Conservation (phyloP, 2,797 vertebrate species). For the Xerus rutilus region DNA sequence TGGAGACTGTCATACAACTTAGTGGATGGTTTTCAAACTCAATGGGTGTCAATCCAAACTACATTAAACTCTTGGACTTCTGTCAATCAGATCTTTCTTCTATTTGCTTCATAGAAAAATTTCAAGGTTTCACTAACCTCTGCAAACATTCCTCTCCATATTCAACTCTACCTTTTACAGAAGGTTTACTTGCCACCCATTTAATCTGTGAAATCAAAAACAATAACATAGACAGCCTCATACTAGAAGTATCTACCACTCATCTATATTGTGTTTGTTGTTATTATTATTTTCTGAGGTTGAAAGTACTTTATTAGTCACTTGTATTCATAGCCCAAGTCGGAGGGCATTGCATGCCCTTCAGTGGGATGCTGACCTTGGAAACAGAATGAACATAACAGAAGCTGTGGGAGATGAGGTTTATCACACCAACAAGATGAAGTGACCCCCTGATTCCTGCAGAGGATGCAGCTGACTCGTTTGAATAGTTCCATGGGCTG, state of each 20-base stretch:
- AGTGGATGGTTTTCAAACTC: not conserved
- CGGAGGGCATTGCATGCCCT: rapidly evolving
- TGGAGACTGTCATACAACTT: not conserved
- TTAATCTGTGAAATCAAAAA: not conserved
- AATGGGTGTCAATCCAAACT: not conserved
- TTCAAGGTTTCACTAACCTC: not conserved
- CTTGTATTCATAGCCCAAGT: no score
- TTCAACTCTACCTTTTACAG: not conserved
- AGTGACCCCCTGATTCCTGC: not conserved
- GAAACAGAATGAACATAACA: not conserved
- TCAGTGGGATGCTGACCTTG: no score
- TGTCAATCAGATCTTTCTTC: not conserved
- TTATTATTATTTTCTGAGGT: no score
- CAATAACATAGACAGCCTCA: not conserved
- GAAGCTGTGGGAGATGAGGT: not conserved
- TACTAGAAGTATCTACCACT: not conserved
- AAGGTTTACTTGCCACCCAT: not conserved
- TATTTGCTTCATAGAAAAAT: not conserved
- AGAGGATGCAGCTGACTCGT: not conserved
- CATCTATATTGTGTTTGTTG: not conserved
- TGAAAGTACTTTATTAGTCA: not conserved
- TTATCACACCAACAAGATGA: no score
- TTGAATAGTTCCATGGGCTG: not conserved
- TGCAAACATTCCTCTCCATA: not conserved
- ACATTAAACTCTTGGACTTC: not conserved